Percentiles rank a stretch among this genome's conserved stretches.
These are phyloP conservation scores for Helostoma temminkii DNA, from an alignment of 2,797 vertebrate genomes.

Conservation along the genomic window DNA sequence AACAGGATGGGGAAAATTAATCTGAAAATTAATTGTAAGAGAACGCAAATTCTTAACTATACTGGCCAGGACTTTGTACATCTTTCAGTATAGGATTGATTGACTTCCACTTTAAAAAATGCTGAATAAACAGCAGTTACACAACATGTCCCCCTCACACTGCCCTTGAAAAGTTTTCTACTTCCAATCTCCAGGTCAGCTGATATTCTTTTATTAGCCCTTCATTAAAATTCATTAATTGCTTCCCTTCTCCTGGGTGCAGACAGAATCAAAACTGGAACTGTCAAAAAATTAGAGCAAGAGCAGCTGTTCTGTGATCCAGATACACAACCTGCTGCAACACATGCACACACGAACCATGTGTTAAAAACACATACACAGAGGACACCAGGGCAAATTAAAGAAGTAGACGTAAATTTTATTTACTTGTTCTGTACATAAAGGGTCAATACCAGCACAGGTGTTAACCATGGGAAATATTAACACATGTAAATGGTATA, in stretches of 20 bases:
- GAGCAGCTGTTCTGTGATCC: constrained; percentile 65
- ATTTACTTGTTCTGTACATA: constrained; percentile 95
- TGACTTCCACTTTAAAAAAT: constrained; percentile 1
- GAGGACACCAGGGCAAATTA: constrained; percentile 54
- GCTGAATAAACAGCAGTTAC: constrained; percentile 34
- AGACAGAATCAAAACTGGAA: constrained; percentile 69
- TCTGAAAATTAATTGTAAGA: too few relatives aligned
- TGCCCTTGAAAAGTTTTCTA: constrained; percentile 80
- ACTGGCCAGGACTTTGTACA: not conserved
- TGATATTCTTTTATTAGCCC: constrained; percentile 83
- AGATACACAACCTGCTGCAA: constrained; percentile 64
- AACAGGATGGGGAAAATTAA: too few relatives aligned
- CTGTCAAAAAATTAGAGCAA: constrained; percentile 72
- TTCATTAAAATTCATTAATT: constrained; percentile 88
- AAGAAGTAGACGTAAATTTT: constrained; percentile 92
- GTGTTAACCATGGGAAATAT: constrained; percentile 91
- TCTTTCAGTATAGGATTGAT: not conserved
- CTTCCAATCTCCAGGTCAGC: constrained; percentile 72
- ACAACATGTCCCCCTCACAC: constrained; percentile 6
- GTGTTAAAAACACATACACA: not conserved
- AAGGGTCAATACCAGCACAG: constrained; percentile 88
- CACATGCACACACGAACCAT: constrained; percentile 9
- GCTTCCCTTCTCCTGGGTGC: constrained; percentile 82
- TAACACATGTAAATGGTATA: constrained; percentile 90
- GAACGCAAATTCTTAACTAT: not conserved